These are phyloP conservation scores for Pluvialis apricaria DNA, from an alignment of 2,113 vertebrate genomes.

Conservation along the genomic window DNA sequence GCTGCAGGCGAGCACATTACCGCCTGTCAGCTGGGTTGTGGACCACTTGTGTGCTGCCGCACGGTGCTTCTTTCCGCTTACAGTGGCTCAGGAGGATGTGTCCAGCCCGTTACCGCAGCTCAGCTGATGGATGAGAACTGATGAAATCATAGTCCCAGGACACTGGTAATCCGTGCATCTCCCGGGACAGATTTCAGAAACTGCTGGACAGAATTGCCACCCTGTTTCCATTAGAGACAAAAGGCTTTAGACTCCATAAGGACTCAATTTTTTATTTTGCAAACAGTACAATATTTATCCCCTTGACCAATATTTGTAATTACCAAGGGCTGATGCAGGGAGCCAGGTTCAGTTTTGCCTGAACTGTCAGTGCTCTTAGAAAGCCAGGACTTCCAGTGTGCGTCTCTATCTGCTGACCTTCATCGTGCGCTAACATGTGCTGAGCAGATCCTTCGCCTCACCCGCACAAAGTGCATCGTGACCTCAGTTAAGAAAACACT, in stretches of 20 bases:
- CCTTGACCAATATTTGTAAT: background rate
- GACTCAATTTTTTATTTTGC: background rate
- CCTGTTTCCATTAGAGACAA: background rate
- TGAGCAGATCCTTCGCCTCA: slow-evolving; percentile 36
- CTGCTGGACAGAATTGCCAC: background rate
- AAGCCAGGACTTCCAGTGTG: background rate
- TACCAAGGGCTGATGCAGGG: background rate
- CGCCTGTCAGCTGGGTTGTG: background rate
- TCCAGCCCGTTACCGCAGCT: background rate
- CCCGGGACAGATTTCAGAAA: background rate
- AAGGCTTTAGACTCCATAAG: background rate
- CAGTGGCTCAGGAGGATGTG: background rate
- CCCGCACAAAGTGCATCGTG: slow-evolving; percentile 41
- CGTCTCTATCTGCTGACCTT: background rate
- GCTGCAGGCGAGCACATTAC: background rate
- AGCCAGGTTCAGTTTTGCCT: background rate
- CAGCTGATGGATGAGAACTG: background rate
- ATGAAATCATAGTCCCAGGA: background rate
- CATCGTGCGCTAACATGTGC: slow-evolving; percentile 15
- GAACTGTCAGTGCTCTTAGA: background rate
- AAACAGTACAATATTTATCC: background rate
- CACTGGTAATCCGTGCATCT: background rate
- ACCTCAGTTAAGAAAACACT: slow-evolving; percentile 70
- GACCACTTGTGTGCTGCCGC: background rate
- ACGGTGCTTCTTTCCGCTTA: background rate